These are phyloP conservation scores for Meriones psammophilus DNA, from an alignment of 2,797 vertebrate species.

Conservation along the genomic window DNA sequence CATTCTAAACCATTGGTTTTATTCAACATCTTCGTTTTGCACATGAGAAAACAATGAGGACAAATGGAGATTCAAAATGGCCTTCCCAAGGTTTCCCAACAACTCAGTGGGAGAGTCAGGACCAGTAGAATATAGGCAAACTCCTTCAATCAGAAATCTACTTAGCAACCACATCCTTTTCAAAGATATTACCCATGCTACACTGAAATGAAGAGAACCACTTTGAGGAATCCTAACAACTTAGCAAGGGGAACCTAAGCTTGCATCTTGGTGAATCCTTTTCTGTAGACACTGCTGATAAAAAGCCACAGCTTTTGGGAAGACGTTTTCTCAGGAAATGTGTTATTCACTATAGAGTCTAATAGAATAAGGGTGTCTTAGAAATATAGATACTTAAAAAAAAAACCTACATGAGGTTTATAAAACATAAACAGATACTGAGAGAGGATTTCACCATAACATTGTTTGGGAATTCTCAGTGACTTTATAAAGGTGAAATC, in stretches of 20 bases:
- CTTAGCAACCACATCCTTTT: slow-evolving; percentile 46
- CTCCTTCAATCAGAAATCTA: slow-evolving; percentile 15
- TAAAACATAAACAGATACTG: slow-evolving; percentile 11
- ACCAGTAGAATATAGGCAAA: slow-evolving; percentile 50
- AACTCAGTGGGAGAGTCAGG: slow-evolving; percentile 42
- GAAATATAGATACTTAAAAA: not conserved
- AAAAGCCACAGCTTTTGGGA: not conserved
- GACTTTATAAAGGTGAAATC: slow-evolving; percentile 8
- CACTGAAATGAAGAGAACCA: slow-evolving; percentile 20
- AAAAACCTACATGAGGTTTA: slow-evolving; percentile 20
- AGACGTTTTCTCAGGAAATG: slow-evolving; percentile 58
- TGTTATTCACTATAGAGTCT: slow-evolving; percentile 35
- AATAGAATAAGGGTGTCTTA: slow-evolving; percentile 28
- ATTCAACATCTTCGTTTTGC: slow-evolving; percentile 43
- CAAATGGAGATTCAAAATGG: slow-evolving; percentile 64
- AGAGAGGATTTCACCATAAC: slow-evolving; percentile 13
- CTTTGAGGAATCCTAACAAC: slow-evolving; percentile 36
- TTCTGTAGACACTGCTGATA: slow-evolving; percentile 44
- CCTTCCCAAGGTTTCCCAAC: slow-evolving; percentile 47
- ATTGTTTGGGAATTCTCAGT: slow-evolving; percentile 21
- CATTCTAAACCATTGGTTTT: slow-evolving; percentile 68
- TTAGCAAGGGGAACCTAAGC: slow-evolving; percentile 9
- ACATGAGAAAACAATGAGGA: slow-evolving; percentile 29
- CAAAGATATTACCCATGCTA: not conserved
- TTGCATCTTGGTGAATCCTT: slow-evolving; percentile 56